A percentile compares a stretch with the other conserved stretches of the same genome.
Evolutionary conservation across 1,140 invertebrate species (phyloP).

Genomic region (Pseudomyrmex pallidus): DNA sequence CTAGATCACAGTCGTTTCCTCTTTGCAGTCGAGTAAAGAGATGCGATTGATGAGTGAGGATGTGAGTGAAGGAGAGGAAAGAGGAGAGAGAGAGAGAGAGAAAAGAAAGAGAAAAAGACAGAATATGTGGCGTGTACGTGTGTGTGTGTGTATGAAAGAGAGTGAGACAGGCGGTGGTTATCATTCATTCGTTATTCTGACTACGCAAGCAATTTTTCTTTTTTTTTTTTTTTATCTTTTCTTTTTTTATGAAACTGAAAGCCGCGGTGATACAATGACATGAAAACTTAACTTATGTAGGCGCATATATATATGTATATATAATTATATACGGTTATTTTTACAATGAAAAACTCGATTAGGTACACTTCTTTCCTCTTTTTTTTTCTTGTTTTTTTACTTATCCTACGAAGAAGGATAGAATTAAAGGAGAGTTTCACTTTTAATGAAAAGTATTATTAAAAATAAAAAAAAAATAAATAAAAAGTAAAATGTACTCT

Average conservation of each 20-base stretch:
- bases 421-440: not conserved
- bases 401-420: slow-evolving; percentile 2
- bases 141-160: not conserved
- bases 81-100: slow-evolving; percentile 12
- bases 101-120: not conserved
- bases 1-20: slow-evolving; percentile 67
- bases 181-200: slow-evolving; percentile 24
- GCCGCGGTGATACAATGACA: slow-evolving; percentile 42
- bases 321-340: slow-evolving; percentile 46
- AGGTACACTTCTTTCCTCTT: not conserved
- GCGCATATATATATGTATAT: not conserved
- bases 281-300: slow-evolving; percentile 47
- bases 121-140: not conserved
- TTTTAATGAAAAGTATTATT: too few relatives aligned
- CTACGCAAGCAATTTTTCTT: slow-evolving; percentile 24
- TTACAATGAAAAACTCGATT: slow-evolving; percentile 65
- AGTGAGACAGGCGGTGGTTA: slow-evolving; percentile 21
- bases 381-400: slow-evolving; percentile 23
- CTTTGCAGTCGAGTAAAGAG: slow-evolving; percentile 64
- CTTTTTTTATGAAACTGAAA: not conserved
- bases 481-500: not conserved
- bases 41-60: slow-evolving; percentile 41
- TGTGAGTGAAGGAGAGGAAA: not conserved
- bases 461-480: not conserved
- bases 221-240: not conserved